Percentiles rank a stretch among this genome's conserved stretches.
These are phyloP conservation scores for Pachycephus smyrnensis DNA, from an alignment of 2,888 invertebrate genomes.

Conservation along the genomic window DNA sequence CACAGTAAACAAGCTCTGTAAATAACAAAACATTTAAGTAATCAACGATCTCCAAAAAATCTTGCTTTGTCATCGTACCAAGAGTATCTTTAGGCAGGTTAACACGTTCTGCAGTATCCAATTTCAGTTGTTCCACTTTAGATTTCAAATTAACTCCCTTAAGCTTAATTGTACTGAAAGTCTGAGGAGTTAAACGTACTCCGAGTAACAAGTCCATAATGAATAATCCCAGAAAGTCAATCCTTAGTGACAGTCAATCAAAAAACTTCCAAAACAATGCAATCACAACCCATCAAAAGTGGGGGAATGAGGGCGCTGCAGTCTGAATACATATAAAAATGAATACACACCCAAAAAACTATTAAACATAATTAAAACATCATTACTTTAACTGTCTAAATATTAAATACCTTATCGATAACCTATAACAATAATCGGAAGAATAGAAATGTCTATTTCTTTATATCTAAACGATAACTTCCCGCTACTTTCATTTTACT, in stretches of 20 bases:
- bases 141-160: conserved; percentile 74
- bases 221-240: background rate
- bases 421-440: background rate
- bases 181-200: conserved; percentile 68
- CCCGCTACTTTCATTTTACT: background rate
- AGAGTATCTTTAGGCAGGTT: conserved; percentile 71
- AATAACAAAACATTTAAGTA: conserved; percentile 30
- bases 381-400: background rate
- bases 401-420: background rate
- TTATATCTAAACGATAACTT: background rate
- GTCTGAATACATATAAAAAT: background rate
- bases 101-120: conserved; percentile 71
- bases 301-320: background rate
- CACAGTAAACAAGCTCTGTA: conserved; percentile 79
- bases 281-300: background rate
- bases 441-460: background rate
- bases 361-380: background rate
- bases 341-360: background rate
- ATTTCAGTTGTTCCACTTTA: conserved; percentile 73
- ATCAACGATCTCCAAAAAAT: background rate
- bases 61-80: conserved; percentile 63
- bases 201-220: conserved; percentile 63
- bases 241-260: background rate
- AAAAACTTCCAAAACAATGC: background rate
- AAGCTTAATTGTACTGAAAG: conserved; percentile 70